phyloP scores from a whole-genome alignment of 1,140 invertebrate genomes.

The Drosophila ficusphila region DNA sequence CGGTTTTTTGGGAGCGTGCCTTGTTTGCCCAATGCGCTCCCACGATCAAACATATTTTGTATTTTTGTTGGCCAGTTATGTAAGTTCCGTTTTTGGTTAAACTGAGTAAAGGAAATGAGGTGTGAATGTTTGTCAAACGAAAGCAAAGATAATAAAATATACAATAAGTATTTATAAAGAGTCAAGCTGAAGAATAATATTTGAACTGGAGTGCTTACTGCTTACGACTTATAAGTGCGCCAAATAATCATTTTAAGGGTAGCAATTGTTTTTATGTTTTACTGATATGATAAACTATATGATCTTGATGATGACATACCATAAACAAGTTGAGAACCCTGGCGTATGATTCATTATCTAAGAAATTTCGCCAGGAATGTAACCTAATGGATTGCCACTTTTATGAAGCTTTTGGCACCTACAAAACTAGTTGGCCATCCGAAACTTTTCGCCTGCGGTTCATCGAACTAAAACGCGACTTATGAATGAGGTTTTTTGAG shows the following conservation, averaged over 20 bases:
- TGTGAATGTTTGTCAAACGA: background rate
- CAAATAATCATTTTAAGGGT: background rate
- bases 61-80: constrained; percentile 26
- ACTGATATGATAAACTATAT: constrained; percentile 26
- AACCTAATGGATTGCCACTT: constrained; percentile 23
- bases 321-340: constrained; percentile 7
- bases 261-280: background rate
- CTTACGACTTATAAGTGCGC: background rate
- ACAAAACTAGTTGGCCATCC: constrained; percentile 22
- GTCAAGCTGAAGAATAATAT: background rate
- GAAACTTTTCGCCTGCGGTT: constrained; percentile 17
- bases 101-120: background rate
- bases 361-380: constrained; percentile 16
- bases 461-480: constrained; percentile 32
- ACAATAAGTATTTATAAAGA: no score
- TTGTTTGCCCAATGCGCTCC: constrained; percentile 9
- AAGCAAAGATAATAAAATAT: background rate
- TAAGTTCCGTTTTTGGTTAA: constrained; percentile 20
- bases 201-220: no score
- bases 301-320: background rate
- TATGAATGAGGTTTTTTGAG: constrained; percentile 33
- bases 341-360: background rate
- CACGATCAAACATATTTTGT: constrained; percentile 35
- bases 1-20: constrained; percentile 8
- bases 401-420: constrained; percentile 53